These are phyloP conservation scores for Gasteruption jaculator DNA, from an alignment of 2,888 invertebrate genomes.

Conservation along the genomic window DNA sequence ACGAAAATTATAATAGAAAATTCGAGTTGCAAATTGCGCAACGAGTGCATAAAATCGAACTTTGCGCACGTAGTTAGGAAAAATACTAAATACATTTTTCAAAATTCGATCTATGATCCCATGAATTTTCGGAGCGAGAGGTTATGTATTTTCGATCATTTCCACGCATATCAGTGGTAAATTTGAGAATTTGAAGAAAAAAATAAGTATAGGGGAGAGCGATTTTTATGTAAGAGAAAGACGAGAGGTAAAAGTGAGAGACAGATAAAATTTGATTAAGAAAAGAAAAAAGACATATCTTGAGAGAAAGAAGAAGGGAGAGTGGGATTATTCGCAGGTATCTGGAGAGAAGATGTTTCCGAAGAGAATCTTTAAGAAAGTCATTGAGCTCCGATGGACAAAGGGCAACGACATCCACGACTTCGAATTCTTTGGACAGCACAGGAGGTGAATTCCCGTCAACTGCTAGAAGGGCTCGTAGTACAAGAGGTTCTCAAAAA, in stretches of 20 bases:
- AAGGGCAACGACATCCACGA: slow-evolving; percentile 32
- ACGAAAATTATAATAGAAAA: no score
- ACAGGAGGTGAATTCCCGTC: slow-evolving; percentile 38
- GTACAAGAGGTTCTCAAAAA: slow-evolving; percentile 58
- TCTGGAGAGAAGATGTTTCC: slow-evolving; percentile 28
- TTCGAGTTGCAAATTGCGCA: no score
- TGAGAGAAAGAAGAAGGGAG: slow-evolving; percentile 21
- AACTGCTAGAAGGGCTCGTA: slow-evolving; percentile 38
- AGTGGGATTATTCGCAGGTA: slow-evolving; percentile 43
- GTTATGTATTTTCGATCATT: no score
- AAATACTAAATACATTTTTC: no score
- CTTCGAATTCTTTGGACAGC: slow-evolving; percentile 45
- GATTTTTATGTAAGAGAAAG: slow-evolving; percentile 5
- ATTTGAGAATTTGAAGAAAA: no score
- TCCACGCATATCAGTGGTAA: no score
- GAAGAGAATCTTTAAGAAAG: slow-evolving; percentile 29
- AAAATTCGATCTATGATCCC: no score
- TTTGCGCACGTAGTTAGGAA: no score
- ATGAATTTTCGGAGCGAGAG: no score
- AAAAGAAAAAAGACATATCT: slow-evolving; percentile 21
- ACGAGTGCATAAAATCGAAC: no score
- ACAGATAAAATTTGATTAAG: slow-evolving; percentile 13
- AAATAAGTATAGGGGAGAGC: no score
- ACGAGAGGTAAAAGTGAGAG: slow-evolving; percentile 16
- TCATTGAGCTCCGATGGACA: slow-evolving; percentile 31